phyloP scores from a whole-genome alignment of 2,797 vertebrate species.

The Amniataba percoides region DNA sequence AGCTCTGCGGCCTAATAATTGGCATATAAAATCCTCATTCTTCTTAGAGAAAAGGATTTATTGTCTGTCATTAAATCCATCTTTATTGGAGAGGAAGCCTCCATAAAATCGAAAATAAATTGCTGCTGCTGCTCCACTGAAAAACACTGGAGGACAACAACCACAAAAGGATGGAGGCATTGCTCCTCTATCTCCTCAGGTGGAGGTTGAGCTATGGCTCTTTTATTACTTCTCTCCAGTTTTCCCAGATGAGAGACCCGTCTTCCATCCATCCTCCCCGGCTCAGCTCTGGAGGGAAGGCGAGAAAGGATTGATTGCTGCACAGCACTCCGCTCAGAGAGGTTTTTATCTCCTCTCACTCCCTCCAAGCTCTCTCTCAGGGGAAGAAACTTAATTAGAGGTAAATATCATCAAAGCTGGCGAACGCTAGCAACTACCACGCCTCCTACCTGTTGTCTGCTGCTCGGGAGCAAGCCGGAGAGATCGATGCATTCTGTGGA shows the following conservation, averaged over 20 bases:
- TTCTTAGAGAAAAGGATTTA: slow-evolving; percentile 59
- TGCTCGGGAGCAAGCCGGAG: slow-evolving; percentile 41
- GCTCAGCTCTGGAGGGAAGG: slow-evolving; percentile 63
- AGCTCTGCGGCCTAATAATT: slow-evolving; percentile 51
- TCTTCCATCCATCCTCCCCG: slow-evolving; percentile 70
- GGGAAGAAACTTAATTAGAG: slow-evolving; percentile 88
- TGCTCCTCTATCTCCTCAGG: slow-evolving; percentile 69
- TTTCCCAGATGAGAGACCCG: slow-evolving; percentile 74
- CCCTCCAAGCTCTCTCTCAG: slow-evolving; percentile 70
- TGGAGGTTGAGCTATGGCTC: slow-evolving; percentile 73
- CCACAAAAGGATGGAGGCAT: slow-evolving; percentile 70
- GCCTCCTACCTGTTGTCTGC: slow-evolving; percentile 74
- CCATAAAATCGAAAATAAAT: slow-evolving; percentile 66
- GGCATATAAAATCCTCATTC: slow-evolving; percentile 57
- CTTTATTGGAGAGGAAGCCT: slow-evolving; percentile 60
- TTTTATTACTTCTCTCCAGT: slow-evolving; percentile 80
- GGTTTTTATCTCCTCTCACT: slow-evolving; percentile 80
- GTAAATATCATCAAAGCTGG: slow-evolving; percentile 87
- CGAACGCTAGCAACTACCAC: slow-evolving; percentile 65
- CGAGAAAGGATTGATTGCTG: slow-evolving; percentile 82
- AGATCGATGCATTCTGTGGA: slow-evolving; percentile 78
- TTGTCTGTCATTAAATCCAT: slow-evolving; percentile 65
- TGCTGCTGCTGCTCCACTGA: slow-evolving; percentile 49
- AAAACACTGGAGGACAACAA: slow-evolving; percentile 73
- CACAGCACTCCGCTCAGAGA: slow-evolving; percentile 73